phyloP scores from a whole-genome alignment of 2,797 vertebrate species.

The Jordanella pulchra region DNA sequence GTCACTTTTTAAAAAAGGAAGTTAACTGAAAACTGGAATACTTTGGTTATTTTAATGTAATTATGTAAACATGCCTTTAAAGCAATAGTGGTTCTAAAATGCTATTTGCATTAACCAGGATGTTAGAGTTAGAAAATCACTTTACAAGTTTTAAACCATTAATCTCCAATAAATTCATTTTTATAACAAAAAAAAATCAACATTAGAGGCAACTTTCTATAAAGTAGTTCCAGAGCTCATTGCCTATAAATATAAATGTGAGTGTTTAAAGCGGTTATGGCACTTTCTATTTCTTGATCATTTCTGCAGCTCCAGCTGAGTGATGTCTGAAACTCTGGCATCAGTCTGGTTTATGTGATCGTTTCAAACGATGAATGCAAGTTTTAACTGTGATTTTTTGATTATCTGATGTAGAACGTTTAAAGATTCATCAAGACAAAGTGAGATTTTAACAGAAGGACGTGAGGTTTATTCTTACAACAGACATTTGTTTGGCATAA shows the following conservation, averaged over 20 bases:
- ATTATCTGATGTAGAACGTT: background rate
- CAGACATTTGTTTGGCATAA: background rate
- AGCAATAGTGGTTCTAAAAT: background rate
- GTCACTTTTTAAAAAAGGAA: background rate
- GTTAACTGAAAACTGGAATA: background rate
- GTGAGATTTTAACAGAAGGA: background rate
- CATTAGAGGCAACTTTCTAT: too few relatives aligned
- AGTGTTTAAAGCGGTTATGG: background rate
- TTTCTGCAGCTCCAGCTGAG: too few relatives aligned
- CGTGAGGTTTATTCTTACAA: background rate
- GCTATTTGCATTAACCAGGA: background rate
- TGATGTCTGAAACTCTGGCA: too few relatives aligned
- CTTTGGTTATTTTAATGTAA: background rate
- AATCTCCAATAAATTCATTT: background rate
- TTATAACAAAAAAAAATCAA: too few relatives aligned
- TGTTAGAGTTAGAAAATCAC: background rate
- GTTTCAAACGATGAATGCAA: background rate
- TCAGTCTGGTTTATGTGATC: too few relatives aligned
- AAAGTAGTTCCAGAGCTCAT: too few relatives aligned
- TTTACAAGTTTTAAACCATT: background rate
- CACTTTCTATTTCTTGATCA: too few relatives aligned
- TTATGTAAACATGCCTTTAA: background rate
- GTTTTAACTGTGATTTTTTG: background rate
- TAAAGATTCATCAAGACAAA: background rate
- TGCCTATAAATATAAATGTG: too few relatives aligned